phyloP scores from a whole-genome alignment of 2,888 invertebrate species.

The Drosophila lacicola region DNA sequence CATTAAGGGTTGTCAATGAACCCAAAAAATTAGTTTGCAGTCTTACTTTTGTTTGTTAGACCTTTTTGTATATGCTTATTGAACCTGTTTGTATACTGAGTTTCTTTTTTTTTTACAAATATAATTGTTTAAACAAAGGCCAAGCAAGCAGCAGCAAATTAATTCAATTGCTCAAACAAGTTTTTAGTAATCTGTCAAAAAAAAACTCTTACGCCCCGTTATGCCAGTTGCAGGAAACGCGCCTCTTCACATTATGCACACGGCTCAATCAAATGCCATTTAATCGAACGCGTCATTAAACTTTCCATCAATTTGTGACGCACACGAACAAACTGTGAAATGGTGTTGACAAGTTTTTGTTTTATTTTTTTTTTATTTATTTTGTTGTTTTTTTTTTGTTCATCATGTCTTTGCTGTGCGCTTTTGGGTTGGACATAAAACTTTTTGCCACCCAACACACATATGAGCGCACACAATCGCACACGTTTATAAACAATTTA shows the following conservation, averaged over 20 bases:
- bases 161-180: not conserved
- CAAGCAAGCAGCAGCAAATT: not conserved
- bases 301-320: constrained; percentile 65
- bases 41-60: too few species aligned
- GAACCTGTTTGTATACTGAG: too few species aligned
- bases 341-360: constrained; percentile 46
- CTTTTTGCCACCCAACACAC: constrained; percentile 35
- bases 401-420: constrained; percentile 12
- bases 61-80: too few species aligned
- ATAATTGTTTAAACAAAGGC: too few species aligned
- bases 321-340: constrained; percentile 48
- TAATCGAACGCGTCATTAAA: constrained; percentile 72
- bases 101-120: too few species aligned
- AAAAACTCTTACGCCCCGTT: constrained; percentile 34
- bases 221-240: not conserved
- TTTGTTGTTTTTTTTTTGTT: not conserved
- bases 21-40: too few species aligned
- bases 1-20: too few species aligned
- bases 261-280: constrained; percentile 39
- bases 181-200: not conserved
- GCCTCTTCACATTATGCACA: not conserved
- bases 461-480: constrained; percentile 9
- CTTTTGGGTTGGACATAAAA: constrained; percentile 48
- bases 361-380: not conserved
- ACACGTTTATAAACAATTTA: constrained; percentile 69